Base-by-base conservation (phyloP, 2,888 invertebrate species). In the Punctoribates punctum region DNA sequence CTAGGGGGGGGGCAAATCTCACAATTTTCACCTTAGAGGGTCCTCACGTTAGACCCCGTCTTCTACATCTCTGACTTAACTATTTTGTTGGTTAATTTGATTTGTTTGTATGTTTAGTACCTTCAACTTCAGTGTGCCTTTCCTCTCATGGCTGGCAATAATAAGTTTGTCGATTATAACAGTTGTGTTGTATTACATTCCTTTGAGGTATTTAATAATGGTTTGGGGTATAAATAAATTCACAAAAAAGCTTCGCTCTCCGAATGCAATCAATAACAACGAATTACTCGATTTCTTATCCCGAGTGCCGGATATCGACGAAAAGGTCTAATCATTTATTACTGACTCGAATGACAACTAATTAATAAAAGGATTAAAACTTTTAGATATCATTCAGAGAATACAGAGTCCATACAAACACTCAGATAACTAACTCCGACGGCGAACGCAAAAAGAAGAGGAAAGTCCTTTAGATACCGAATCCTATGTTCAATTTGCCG, bases 201-300 rank as follows among this genome's bases (percentile, higher is more conserved):
- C 97, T 54, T 85, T 96, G 74, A 88, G 96, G 82, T 93, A 91
- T 84, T 87, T 98, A 70, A 88, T 98, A 74, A 89, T 98, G 88
- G 88, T 90, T 23, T 97, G 96, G 96, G 98, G 97, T 84, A 82
- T 94, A 77, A 95, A 96, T 85, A 99, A 98, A 85, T 99, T 98
- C 85, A 91, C 94, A 34, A 90, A 96, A 81, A 92, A 96, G 85
- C 88, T 98, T 77, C 85, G 97, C 75, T 88, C 94, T 80, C 97
- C 98, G 8, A 92, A 97, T 84, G 91, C 93, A 51, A 92, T 98
- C 85, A 94, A 95, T 13, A 99, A 98, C 85, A 99, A 98, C 86
- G 98, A 98, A 87, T 86, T 98, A 11, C 85, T 98, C 79, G 98
- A 99, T 86, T 90, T 96, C 82, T 85, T 98, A 78, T 96, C 96